Percentiles rank a stretch among this genome's conserved stretches.
Conservation (phyloP, 1,140 invertebrate species). For the Lasioglossum baleicum region DNA sequence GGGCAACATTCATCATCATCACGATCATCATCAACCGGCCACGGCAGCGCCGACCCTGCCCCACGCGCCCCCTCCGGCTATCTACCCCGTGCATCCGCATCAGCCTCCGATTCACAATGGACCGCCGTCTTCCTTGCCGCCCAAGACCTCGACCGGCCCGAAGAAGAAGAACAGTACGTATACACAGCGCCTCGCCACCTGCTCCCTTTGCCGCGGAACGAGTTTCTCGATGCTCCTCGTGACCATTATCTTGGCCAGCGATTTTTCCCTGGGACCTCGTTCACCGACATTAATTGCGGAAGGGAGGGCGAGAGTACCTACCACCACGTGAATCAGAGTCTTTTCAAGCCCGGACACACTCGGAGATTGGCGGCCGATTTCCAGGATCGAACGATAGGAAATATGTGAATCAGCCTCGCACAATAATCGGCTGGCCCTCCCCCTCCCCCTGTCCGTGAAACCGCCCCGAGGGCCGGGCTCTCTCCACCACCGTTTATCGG, state of each 20-base stretch:
- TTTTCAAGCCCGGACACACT: background rate
- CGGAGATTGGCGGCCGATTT: background rate
- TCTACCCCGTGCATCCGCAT: slow-evolving; percentile 74
- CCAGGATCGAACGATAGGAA: background rate
- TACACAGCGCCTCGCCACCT: slow-evolving; percentile 40
- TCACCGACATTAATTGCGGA: background rate
- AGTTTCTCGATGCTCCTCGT: slow-evolving; percentile 42
- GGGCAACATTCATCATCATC: slow-evolving; percentile 75
- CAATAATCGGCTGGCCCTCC: background rate
- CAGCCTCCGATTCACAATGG: slow-evolving; percentile 74
- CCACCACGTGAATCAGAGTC: background rate
- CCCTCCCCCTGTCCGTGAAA: background rate
- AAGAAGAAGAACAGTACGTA: slow-evolving; percentile 80
- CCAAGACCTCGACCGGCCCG: slow-evolving; percentile 77
- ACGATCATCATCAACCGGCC: slow-evolving; percentile 75
- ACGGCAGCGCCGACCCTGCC: slow-evolving; percentile 80
- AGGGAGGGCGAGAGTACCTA: background rate
- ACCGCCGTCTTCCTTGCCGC: slow-evolving; percentile 73
- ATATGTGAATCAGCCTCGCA: background rate
- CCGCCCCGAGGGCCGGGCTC: too few relatives aligned
- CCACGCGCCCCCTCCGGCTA: slow-evolving; percentile 78
- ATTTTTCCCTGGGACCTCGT: background rate
- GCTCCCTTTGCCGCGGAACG: slow-evolving; percentile 43
- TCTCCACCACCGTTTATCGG: background rate
- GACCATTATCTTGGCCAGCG: slow-evolving; percentile 46